These are phyloP conservation scores for Xestoiulus laeticollis DNA, from an alignment of 2,888 invertebrate genomes.

Conservation along the genomic window DNA sequence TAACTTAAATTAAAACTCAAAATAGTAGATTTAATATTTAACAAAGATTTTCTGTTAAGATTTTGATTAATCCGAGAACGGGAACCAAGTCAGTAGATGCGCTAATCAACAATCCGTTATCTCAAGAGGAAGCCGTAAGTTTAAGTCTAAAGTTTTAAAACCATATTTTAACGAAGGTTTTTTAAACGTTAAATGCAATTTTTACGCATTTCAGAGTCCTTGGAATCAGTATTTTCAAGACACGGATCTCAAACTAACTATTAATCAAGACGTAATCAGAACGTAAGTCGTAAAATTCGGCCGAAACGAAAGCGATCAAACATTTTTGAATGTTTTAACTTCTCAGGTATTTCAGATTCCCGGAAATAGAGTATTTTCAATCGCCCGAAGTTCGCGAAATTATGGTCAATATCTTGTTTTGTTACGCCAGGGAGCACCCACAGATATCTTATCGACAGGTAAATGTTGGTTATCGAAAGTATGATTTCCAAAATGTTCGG, in stretches of 20 bases:
- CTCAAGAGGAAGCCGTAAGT: slow-evolving; percentile 56
- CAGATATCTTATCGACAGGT: slow-evolving; percentile 78
- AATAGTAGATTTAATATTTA: too few relatives aligned
- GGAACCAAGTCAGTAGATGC: slow-evolving; percentile 49
- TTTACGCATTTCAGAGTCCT: slow-evolving; percentile 71
- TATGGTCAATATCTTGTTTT: slow-evolving; percentile 74
- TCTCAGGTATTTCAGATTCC: slow-evolving; percentile 74
- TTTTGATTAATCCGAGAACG: slow-evolving; percentile 57
- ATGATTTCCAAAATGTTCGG: neutral
- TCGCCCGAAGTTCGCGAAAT: slow-evolving; percentile 74
- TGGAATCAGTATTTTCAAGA: slow-evolving; percentile 88
- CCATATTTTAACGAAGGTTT: neutral
- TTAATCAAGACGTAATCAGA: slow-evolving; percentile 81
- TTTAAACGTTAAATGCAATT: neutral
- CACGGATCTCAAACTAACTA: slow-evolving; percentile 77
- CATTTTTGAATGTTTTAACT: too few relatives aligned
- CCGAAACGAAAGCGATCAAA: too few relatives aligned
- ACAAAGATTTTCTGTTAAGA: too few relatives aligned
- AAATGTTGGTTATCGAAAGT: too few relatives aligned
- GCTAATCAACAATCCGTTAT: slow-evolving; percentile 55
- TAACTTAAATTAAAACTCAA: neutral
- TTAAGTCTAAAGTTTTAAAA: neutral
- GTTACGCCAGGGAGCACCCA: slow-evolving; percentile 72
- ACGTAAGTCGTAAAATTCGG: slow-evolving; percentile 71
- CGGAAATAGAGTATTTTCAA: slow-evolving; percentile 81